Evolutionary conservation across 2,888 invertebrate species (phyloP).

Genomic region (Pseudococcus longispinus): DNA sequence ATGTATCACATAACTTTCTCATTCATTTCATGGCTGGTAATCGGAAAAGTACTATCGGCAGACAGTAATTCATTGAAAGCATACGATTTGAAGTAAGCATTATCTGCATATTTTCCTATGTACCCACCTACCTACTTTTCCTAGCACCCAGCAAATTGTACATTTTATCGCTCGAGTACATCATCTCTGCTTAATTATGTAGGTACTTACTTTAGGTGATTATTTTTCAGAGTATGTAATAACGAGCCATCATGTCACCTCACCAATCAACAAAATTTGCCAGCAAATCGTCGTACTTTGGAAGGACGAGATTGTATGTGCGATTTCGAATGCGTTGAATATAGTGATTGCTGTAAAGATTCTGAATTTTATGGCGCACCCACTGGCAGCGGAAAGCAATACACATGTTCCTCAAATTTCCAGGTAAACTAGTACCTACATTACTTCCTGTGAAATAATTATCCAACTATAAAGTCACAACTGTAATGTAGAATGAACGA

Average conservation of each 20-base stretch:
- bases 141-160: too few relatives aligned
- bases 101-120: not conserved
- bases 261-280: not conserved
- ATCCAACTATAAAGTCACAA: too few relatives aligned
- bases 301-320: constrained; percentile 63
- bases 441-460: not conserved
- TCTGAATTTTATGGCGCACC: constrained; percentile 61
- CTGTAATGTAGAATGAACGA: too few relatives aligned
- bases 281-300: not conserved
- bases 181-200: too few relatives aligned
- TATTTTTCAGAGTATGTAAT: constrained; percentile 45
- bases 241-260: constrained; percentile 49
- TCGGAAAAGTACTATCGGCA: not conserved
- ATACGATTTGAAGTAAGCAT: constrained; percentile 20
- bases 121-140: too few relatives aligned
- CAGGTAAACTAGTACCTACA: not conserved
- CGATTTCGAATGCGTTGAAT: constrained; percentile 63
- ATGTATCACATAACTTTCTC: not conserved
- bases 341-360: constrained; percentile 65
- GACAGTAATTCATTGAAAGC: not conserved
- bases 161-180: not conserved
- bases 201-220: not conserved
- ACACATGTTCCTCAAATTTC: not conserved
- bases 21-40: not conserved
- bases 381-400: not conserved